Base-by-base conservation (phyloP, 1,140 invertebrate species). In the Brachionus plicatilis region DNA sequence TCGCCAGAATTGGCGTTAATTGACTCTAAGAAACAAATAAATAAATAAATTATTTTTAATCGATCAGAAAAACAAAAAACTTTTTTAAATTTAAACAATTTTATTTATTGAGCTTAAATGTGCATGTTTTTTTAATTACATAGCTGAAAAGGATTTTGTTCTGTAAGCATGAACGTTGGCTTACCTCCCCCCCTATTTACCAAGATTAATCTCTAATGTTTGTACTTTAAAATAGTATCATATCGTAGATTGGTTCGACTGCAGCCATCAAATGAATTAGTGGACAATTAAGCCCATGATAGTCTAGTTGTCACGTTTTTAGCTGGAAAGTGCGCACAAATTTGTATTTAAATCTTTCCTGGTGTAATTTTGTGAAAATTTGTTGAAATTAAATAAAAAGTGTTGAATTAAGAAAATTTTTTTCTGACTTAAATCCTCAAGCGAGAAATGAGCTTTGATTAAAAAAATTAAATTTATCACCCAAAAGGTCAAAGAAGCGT, bases 171-270 rank as follows among this genome's bases (percentile, higher is more conserved):
- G 53, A 60, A 60, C 17, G 37, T 72, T 24, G 24, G 1, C 24
- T 24, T 24, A n/a, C 12, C 6, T 8, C 8, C 9, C 12, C 3
- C 9, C 41, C 17, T n/a, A 72, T 72, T 72, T 72, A 43, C 24
- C 17, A 68, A 33, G 9, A 41, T 37, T 9, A 43, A 9, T 76
- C 4, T 33, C 27, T 50, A 50, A 29, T 47, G 20, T 47, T 76
- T 50, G 17, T 50, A 47, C 24, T 37, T 76, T 37, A 50, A 3
- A 50, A 76, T 76, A 76, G 72, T 76, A 14, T 12, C 43, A 76
- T 76, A 76, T 76, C 72, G 47, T 76, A 76, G 50, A 76, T 76
- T 76, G 72, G 45, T 76, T 76, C 72, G 72, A 76, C 47, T 76
- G 11, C 41, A 76, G 47, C 43, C 72, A 76, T 50, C 72, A 75